Percentiles rank a stretch among this genome's conserved stretches.
Evolutionary conservation across 2,888 invertebrate species (phyloP).

Genomic region (Ernsta delagoae): DNA sequence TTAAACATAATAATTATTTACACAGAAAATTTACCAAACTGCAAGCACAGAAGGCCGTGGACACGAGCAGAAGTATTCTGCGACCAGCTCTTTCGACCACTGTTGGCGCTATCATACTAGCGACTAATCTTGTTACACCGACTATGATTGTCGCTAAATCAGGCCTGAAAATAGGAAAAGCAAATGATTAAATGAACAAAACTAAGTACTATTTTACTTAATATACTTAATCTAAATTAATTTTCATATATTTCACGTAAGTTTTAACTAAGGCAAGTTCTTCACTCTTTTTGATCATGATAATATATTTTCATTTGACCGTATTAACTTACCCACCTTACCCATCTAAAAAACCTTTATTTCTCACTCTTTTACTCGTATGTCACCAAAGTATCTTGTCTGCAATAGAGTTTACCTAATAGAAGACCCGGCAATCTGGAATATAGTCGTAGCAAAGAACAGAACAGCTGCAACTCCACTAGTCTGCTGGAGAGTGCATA

Average conservation of each 20-base stretch:
- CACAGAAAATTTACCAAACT: constrained; percentile 58
- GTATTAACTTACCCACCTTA: too few species aligned
- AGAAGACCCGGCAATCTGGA: constrained; percentile 55
- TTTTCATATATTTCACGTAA: too few species aligned
- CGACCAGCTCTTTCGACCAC: constrained; percentile 55
- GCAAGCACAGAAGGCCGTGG: constrained; percentile 53
- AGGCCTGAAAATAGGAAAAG: constrained; percentile 43
- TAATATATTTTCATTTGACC: too few species aligned
- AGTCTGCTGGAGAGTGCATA: constrained; percentile 50
- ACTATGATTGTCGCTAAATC: constrained; percentile 57
- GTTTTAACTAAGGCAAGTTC: too few species aligned
- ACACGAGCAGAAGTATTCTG: constrained; percentile 51
- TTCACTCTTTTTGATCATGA: too few species aligned
- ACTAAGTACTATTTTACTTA: too few species aligned
- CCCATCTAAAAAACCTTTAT: too few species aligned
- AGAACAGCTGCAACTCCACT: constrained; percentile 56
- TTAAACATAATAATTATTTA: too few species aligned
- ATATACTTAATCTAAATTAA: too few species aligned
- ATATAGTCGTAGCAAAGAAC: constrained; percentile 57
- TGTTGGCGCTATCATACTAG: constrained; percentile 52
- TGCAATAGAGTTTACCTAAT: constrained; percentile 39
- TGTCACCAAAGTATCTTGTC: too few species aligned
- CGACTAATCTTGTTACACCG: constrained; percentile 51
- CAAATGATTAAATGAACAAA: background rate
- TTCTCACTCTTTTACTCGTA: background rate